Percentiles rank a stretch among this genome's conserved stretches.
These are phyloP conservation scores for Irena cyanogastra DNA, from an alignment of 2,113 vertebrate species.

Conservation along the genomic window DNA sequence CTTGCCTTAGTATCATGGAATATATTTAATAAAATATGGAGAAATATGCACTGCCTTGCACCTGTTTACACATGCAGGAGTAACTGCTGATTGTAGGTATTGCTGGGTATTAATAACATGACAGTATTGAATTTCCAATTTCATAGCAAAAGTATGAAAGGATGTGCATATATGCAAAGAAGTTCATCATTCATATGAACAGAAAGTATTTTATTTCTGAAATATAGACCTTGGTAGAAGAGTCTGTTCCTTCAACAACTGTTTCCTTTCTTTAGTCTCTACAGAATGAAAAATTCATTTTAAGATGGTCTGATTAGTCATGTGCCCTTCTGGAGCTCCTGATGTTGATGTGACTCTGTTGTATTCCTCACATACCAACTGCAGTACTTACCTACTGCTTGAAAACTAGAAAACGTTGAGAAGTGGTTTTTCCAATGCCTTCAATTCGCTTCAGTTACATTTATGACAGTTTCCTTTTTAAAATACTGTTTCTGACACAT, in stretches of 20 bases:
- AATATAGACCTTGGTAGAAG: background rate
- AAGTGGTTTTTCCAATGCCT: background rate
- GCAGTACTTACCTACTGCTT: background rate
- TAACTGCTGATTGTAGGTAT: background rate
- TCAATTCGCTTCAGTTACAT: background rate
- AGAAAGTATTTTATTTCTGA: background rate
- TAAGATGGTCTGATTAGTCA: background rate
- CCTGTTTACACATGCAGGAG: background rate
- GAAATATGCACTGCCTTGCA: background rate
- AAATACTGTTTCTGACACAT: background rate
- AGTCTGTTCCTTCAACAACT: background rate
- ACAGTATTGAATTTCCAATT: background rate
- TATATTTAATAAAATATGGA: constrained; percentile 25
- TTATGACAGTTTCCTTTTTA: background rate
- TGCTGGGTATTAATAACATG: background rate
- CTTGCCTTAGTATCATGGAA: background rate
- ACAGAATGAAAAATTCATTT: background rate
- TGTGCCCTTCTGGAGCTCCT: background rate
- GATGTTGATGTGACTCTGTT: rapidly evolving
- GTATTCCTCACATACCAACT: background rate
- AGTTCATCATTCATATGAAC: background rate
- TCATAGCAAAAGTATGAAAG: background rate
- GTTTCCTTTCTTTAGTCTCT: background rate
- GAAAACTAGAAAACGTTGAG: background rate
- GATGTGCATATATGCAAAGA: background rate